Percentiles rank a stretch among this genome's conserved stretches.
Evolutionary conservation across 2,888 invertebrate species (phyloP).

Genomic region (Pardosa pseudoannulata): DNA sequence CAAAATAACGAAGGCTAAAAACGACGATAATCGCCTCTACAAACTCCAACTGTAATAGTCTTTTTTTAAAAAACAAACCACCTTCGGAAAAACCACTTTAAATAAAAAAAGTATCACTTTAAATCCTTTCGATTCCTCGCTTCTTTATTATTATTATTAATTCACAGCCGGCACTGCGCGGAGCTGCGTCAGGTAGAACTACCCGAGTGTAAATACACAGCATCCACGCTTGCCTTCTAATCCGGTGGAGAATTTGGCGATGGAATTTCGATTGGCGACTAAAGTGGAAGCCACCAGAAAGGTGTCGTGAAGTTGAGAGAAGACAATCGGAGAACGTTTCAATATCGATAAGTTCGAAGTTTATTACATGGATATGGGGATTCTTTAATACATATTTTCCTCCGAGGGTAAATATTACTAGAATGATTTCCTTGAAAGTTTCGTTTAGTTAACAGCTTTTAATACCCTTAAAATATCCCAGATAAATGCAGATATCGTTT

Average conservation of each 20-base stretch:
- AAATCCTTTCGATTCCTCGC: not conserved
- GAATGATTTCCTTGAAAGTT: too few species aligned
- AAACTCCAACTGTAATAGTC: too few species aligned
- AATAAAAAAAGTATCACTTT: not conserved
- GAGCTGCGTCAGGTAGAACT: not conserved
- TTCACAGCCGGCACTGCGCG: not conserved
- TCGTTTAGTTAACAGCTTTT: too few species aligned
- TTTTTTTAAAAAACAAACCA: too few species aligned
- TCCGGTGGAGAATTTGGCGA: not conserved
- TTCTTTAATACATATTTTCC: too few species aligned
- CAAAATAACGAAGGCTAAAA: not conserved
- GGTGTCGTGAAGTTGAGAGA: not conserved
- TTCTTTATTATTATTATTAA: not conserved
- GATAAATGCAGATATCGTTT: too few species aligned
- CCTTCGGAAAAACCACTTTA: not conserved
- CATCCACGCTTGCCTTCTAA: not conserved
- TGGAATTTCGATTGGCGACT: not conserved
- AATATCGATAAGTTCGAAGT: too few species aligned
- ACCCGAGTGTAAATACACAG: not conserved
- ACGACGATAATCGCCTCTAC: not conserved
- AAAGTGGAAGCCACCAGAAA: not conserved
- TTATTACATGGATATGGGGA: too few species aligned
- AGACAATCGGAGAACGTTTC: too few species aligned
- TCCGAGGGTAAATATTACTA: too few species aligned
- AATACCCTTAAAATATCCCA: too few species aligned